These are phyloP conservation scores for Calycopis cecrops DNA, from an alignment of 1,140 invertebrate species.

Conservation along the genomic window DNA sequence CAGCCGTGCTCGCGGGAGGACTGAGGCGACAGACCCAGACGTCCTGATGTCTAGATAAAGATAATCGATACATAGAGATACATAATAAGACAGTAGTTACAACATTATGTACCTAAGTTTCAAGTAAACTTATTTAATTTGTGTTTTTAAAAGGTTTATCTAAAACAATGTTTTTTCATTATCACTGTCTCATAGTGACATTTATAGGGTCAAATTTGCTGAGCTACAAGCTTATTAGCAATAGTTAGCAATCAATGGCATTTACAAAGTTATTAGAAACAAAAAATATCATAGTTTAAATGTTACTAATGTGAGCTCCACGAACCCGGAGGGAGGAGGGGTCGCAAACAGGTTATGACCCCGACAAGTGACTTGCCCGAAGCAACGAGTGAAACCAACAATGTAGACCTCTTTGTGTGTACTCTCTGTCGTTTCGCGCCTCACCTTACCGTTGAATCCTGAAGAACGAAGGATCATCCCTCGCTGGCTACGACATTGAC, in stretches of 20 bases:
- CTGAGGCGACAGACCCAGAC: no score
- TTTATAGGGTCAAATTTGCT: no score
- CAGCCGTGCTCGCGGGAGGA: no score
- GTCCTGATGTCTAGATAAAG: no score
- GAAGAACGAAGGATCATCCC: constrained; percentile 33
- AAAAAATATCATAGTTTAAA: constrained; percentile 43
- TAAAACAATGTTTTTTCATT: no score
- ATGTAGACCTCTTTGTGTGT: constrained; percentile 39
- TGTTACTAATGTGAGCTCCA: constrained; percentile 50
- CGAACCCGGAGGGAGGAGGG: constrained; percentile 63
- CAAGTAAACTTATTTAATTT: background rate
- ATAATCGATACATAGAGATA: no score
- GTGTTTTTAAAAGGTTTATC: background rate
- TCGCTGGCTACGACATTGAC: constrained; percentile 44
- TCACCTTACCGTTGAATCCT: constrained; percentile 20
- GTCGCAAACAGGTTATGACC: constrained; percentile 73
- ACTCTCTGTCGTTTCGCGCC: constrained; percentile 28
- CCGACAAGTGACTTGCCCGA: constrained; percentile 69
- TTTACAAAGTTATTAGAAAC: no score
- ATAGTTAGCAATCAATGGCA: no score
- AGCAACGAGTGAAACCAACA: constrained; percentile 52
- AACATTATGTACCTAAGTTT: no score
- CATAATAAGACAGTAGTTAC: no score
- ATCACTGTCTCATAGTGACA: no score
- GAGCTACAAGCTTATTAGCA: no score